Evolutionary conservation across 2,797 vertebrate species (phyloP).

Genomic region (Pelochelys cantorii): DNA sequence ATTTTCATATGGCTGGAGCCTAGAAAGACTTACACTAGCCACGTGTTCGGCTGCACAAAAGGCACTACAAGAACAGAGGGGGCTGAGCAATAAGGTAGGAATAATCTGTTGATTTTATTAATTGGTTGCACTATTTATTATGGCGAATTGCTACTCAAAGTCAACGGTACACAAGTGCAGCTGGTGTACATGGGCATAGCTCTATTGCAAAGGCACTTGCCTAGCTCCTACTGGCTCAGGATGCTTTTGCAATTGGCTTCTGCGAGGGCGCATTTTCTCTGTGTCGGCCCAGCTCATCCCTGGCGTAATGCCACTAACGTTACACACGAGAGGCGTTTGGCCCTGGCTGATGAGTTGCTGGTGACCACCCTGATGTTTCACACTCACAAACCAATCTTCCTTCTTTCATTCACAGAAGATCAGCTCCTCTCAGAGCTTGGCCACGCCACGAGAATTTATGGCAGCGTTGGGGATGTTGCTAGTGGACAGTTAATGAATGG

Average conservation of each 20-base stretch:
- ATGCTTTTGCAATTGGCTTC: neutral
- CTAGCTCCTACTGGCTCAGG: neutral
- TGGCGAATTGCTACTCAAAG: neutral
- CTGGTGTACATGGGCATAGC: neutral
- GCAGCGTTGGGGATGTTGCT: constrained; percentile 89
- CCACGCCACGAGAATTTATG: constrained; percentile 91
- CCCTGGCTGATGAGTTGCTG: neutral
- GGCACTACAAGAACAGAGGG: neutral
- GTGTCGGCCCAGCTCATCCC: neutral
- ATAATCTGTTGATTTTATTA: neutral
- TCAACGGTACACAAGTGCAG: neutral
- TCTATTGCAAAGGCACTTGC: neutral
- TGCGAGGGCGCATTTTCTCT: neutral
- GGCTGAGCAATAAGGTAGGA: neutral
- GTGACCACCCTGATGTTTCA: neutral
- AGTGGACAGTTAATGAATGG: constrained; percentile 89
- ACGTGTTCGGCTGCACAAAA: neutral
- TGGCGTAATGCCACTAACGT: neutral
- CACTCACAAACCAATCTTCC: constrained; percentile 43
- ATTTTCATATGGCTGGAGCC: neutral
- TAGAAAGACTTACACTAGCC: neutral
- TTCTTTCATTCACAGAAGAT: constrained; percentile 87
- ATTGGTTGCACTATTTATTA: neutral
- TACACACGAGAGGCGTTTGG: neutral
- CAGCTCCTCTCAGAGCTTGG: constrained; percentile 97